Percentiles rank a stretch among this genome's conserved stretches.
These are phyloP conservation scores for Paramisgurnus dabryanus DNA, from an alignment of 2,113 vertebrate genomes.

Conservation along the genomic window DNA sequence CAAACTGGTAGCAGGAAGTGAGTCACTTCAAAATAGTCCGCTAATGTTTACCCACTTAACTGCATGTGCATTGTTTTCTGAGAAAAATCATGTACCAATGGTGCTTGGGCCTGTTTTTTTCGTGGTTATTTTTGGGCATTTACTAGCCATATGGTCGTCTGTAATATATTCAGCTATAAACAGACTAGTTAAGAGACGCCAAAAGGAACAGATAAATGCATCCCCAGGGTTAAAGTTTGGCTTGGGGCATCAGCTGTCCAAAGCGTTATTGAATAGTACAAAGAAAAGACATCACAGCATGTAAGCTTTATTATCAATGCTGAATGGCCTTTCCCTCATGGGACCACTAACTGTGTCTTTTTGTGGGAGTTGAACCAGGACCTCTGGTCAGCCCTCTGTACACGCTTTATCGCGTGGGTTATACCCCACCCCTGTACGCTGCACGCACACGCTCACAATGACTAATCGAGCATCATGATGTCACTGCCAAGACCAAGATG, in stretches of 20 bases:
- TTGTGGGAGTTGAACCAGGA: constrained; percentile 20
- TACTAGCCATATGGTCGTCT: too few species aligned
- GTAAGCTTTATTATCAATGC: not conserved
- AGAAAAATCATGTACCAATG: too few species aligned
- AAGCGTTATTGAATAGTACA: constrained; percentile 19
- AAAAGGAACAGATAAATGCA: constrained; percentile 22
- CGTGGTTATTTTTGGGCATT: too few species aligned
- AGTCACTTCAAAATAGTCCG: too few species aligned
- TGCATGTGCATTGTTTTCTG: too few species aligned
- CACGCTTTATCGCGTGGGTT: constrained; percentile 36
- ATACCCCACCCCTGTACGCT: constrained; percentile 40
- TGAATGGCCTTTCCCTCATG: constrained; percentile 6
- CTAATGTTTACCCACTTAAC: too few species aligned
- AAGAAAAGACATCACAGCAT: not conserved
- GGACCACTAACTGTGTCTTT: not conserved
- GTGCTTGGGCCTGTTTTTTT: too few species aligned
- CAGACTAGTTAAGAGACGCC: not conserved
- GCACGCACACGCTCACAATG: constrained; percentile 44
- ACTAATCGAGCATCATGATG: constrained; percentile 61
- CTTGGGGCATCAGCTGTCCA: constrained; percentile 65
- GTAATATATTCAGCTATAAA: not conserved
- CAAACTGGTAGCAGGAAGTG: too few species aligned
- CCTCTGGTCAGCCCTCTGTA: not conserved
- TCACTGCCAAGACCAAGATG: constrained; percentile 61
- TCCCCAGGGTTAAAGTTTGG: constrained; percentile 57